Percentiles rank a stretch among this genome's conserved stretches.
Conservation (phyloP, 2,888 invertebrate genomes). For the Cerceris ruficornis region DNA sequence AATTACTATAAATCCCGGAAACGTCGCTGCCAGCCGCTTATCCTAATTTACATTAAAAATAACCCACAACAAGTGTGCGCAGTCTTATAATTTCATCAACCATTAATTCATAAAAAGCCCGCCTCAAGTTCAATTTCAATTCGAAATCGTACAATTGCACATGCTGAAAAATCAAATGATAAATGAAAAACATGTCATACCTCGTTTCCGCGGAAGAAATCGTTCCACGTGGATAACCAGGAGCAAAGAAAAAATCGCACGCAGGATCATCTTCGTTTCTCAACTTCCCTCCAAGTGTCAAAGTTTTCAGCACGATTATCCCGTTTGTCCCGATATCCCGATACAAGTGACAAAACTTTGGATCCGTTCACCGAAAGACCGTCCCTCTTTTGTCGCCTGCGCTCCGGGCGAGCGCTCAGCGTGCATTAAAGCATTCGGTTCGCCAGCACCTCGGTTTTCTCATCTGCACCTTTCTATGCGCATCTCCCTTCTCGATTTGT, state of each 20-base stretch:
- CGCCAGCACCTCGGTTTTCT: slow-evolving; percentile 59
- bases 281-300: too few species aligned
- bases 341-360: not conserved
- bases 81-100: too few species aligned
- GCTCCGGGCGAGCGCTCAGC: slow-evolving; percentile 60
- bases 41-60: too few species aligned
- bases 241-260: slow-evolving; percentile 36
- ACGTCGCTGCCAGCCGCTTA: too few species aligned
- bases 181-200: slow-evolving; percentile 26
- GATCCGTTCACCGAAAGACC: slow-evolving; percentile 12
- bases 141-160: too few species aligned
- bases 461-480: slow-evolving; percentile 61
- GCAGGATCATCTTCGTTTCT: not conserved
- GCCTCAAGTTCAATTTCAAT: too few species aligned
- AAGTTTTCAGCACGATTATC: too few species aligned
- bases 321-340: not conserved
- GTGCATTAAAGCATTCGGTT: slow-evolving; percentile 64
- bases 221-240: slow-evolving; percentile 48
- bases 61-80: too few species aligned
- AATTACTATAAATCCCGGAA: too few species aligned
- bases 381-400: slow-evolving; percentile 24
- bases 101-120: too few species aligned
- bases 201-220: slow-evolving; percentile 36
- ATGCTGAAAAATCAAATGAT: too few species aligned
- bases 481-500: slow-evolving; percentile 54